Evolutionary conservation across 1,140 invertebrate genomes (phyloP).

Genomic region (Diorhabda carinulata): DNA sequence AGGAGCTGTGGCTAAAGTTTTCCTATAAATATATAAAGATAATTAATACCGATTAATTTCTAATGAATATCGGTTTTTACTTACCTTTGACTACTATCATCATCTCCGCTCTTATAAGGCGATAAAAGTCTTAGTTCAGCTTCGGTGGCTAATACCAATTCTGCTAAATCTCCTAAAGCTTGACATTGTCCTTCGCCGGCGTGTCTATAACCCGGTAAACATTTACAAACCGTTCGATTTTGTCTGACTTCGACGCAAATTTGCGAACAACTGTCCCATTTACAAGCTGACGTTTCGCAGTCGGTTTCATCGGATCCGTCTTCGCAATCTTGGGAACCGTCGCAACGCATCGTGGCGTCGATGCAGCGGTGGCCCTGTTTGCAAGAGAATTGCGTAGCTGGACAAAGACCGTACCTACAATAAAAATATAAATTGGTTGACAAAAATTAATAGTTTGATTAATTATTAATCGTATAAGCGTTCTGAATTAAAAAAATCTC

Average conservation of each 20-base stretch:
- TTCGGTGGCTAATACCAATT: conserved; percentile 61
- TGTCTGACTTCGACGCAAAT: conserved; percentile 63
- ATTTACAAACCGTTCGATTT: conserved; percentile 60
- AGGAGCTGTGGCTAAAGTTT: conserved; percentile 40
- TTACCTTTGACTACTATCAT: conserved; percentile 21
- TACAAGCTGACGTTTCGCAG: conserved; percentile 51
- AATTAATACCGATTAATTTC: conserved; percentile 31
- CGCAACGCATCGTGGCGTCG: conserved; percentile 69
- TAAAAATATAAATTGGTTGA: conserved; percentile 3
- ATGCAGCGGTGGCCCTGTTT: conserved; percentile 68
- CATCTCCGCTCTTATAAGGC: conserved; percentile 57
- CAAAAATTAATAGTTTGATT: no score
- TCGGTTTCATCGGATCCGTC: conserved; percentile 63
- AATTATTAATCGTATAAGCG: no score
- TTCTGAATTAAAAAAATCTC: no score
- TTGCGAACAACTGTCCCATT: conserved; percentile 71
- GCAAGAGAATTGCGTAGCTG: conserved; percentile 69
- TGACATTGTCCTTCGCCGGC: conserved; percentile 53
- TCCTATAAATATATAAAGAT: conserved; percentile 28
- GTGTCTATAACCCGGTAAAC: conserved; percentile 61
- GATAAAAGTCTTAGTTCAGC: conserved; percentile 60
- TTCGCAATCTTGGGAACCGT: conserved; percentile 58
- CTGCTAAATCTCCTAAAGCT: conserved; percentile 55
- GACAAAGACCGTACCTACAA: conserved; percentile 49
- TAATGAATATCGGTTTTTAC: background rate